Evolutionary conservation across 2,113 vertebrate genomes (phyloP).

Genomic region (Stigmatopora argus): DNA sequence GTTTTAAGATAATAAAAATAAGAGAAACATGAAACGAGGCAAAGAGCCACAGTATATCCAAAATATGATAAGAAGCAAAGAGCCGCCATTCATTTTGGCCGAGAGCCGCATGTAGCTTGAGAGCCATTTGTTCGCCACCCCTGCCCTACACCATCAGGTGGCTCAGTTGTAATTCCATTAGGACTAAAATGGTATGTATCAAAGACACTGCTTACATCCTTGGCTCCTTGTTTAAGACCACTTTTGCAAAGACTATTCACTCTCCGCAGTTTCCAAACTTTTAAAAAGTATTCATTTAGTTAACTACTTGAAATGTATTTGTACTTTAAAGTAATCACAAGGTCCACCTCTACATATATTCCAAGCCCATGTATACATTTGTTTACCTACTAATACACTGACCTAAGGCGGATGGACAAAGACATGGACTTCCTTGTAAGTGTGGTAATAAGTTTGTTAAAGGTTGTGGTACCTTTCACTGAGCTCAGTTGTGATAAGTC

Average conservation of each 20-base stretch:
- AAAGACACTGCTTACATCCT: not conserved
- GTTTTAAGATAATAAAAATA: no score
- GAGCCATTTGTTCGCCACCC: no score
- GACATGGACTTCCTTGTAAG: not conserved
- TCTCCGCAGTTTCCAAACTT: not conserved
- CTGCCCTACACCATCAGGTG: no score
- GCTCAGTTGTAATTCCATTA: not conserved
- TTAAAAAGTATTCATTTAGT: no score
- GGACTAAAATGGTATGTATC: not conserved
- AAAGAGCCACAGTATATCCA: no score
- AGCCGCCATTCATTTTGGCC: no score
- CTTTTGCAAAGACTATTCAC: not conserved
- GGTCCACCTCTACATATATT: not conserved
- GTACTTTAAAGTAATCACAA: not conserved
- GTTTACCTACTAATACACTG: not conserved
- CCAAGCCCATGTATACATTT: not conserved
- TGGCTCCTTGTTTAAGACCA: not conserved
- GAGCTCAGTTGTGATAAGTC: not conserved
- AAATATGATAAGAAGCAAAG: no score
- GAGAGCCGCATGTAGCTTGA: no score
- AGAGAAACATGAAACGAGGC: no score
- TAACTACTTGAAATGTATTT: no score
- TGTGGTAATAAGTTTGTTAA: not conserved
- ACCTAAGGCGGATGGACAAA: not conserved
- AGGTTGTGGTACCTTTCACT: not conserved